phyloP scores from a whole-genome alignment of 2,113 vertebrate species.

The Tupaia chinensis region DNA sequence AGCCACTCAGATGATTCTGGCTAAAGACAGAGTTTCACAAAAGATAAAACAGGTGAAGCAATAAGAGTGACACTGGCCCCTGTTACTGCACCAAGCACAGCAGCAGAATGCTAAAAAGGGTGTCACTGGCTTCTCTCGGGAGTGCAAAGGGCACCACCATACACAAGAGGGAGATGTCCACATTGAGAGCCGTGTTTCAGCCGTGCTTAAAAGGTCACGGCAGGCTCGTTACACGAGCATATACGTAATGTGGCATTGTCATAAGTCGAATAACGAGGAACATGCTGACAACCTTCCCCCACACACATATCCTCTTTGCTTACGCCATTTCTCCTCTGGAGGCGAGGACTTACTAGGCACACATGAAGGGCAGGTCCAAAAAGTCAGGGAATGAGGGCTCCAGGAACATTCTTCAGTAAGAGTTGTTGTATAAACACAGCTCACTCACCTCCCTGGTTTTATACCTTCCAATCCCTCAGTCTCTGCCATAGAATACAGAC shows the following conservation, averaged over 20 bases:
- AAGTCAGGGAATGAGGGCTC: not conserved
- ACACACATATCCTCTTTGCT: not conserved
- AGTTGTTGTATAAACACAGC: not conserved
- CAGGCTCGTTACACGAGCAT: not conserved
- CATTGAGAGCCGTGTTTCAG: not conserved
- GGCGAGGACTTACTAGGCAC: too few species aligned
- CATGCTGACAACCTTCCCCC: not conserved
- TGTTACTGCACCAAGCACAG: slow-evolving; percentile 80
- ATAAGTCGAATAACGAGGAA: not conserved
- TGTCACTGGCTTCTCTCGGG: not conserved
- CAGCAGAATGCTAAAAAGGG: slow-evolving; percentile 85
- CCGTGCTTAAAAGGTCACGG: not conserved
- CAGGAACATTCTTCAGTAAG: not conserved
- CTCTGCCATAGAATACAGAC: not conserved
- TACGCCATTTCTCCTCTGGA: not conserved
- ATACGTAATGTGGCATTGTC: too few species aligned
- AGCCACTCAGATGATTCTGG: slow-evolving; percentile 86
- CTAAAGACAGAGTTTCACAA: slow-evolving; percentile 88
- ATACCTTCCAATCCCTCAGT: too few species aligned
- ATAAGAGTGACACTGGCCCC: slow-evolving; percentile 85
- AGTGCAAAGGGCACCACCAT: slow-evolving; percentile 57
- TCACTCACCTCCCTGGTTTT: too few species aligned
- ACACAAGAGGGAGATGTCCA: not conserved
- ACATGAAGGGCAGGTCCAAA: not conserved
- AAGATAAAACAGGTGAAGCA: slow-evolving; percentile 90